These are phyloP conservation scores for Silurus meridionalis DNA, from an alignment of 2,113 vertebrate species.

Conservation along the genomic window DNA sequence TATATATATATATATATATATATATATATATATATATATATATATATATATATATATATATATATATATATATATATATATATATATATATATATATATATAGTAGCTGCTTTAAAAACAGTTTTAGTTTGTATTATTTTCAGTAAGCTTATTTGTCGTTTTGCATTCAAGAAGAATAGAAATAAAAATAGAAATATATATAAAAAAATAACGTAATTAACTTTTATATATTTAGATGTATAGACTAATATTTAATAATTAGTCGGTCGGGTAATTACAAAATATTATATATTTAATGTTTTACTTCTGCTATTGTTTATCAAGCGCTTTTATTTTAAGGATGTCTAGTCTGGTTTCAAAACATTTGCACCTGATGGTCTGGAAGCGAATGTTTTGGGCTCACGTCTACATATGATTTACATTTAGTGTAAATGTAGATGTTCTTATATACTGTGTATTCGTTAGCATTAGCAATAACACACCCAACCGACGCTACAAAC, in stretches of 20 bases:
- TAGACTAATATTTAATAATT: neutral
- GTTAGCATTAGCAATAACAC: neutral
- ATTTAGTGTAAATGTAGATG: neutral
- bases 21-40: neutral
- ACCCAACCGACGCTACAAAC: neutral
- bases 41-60: neutral
- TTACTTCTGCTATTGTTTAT: neutral
- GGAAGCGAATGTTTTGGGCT: neutral
- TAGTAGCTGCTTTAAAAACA: neutral
- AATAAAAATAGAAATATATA: neutral
- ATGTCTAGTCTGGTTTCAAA: neutral
- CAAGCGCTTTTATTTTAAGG: neutral
- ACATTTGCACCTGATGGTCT: neutral
- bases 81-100: neutral
- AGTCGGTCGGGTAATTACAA: no score
- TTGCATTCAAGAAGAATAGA: neutral
- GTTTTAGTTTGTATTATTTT: neutral
- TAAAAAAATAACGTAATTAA: neutral
- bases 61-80: neutral
- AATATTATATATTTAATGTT: neutral
- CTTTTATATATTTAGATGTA: neutral
- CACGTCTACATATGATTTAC: neutral
- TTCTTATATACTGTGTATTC: neutral
- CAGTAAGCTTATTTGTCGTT: neutral
- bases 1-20: neutral